These are phyloP conservation scores for Epizoanthus fatuus DNA, from an alignment of 92 coral and sea anemone species.

Conservation along the genomic window DNA sequence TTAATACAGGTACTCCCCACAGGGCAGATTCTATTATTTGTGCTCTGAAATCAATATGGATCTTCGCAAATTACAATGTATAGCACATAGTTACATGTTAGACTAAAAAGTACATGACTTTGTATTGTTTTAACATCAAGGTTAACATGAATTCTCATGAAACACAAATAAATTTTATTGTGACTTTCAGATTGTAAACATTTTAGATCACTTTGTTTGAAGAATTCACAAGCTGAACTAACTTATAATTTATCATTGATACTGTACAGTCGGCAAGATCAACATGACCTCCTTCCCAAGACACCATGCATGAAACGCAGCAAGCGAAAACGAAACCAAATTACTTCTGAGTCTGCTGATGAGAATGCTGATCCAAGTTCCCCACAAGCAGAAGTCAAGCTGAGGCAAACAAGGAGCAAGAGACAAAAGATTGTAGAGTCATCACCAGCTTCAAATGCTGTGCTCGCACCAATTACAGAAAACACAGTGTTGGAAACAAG, in stretches of 20 bases:
- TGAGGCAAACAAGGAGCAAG: conserved; percentile 27
- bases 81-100: no score
- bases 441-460: neutral
- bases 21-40: no score
- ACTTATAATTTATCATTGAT: neutral
- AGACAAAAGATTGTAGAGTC: neutral
- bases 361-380: conserved; percentile 42
- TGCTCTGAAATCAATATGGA: no score
- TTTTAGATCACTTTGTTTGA: no score
- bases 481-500: conserved; percentile 29
- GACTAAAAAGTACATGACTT: no score
- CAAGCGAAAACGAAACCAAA: conserved; percentile 20
- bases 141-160: no score
- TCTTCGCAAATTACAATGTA: no score
- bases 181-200: no score
- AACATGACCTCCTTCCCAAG: conserved; percentile 79
- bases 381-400: conserved; percentile 6
- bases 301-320: conserved; percentile 88
- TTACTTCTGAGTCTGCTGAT: conserved; percentile 48
- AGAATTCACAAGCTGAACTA: neutral
- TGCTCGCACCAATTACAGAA: conserved; percentile 13
- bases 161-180: no score
- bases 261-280: conserved; percentile 20
- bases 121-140: no score
- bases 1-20: no score